Evolutionary conservation across 2,113 vertebrate genomes (phyloP).

Genomic region (Oreotrochilus melanogaster): DNA sequence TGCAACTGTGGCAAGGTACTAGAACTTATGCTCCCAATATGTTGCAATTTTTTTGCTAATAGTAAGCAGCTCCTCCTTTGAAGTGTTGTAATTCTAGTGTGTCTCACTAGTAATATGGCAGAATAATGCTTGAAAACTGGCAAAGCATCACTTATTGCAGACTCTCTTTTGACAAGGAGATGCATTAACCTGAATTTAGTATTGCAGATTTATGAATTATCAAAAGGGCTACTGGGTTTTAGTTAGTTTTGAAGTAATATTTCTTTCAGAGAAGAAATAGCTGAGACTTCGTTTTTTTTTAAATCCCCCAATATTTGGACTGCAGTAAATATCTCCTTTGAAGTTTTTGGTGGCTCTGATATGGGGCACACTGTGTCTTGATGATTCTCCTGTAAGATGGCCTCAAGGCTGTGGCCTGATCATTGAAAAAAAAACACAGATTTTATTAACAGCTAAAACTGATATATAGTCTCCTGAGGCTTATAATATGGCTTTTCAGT

Average conservation of each 20-base stretch:
- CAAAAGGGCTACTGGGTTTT: not conserved
- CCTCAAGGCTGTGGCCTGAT: not conserved
- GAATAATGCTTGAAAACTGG: not conserved
- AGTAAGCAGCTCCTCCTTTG: not conserved
- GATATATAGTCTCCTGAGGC: not conserved
- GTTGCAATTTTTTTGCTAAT: not conserved
- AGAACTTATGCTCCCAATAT: not conserved
- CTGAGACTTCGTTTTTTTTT: not conserved
- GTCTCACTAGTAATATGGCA: not conserved
- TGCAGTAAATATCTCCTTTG: not conserved
- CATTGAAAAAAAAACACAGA: not conserved
- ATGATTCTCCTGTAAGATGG: not conserved
- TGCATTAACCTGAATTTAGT: accelerated
- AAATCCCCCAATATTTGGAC: not conserved
- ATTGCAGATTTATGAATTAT: not conserved
- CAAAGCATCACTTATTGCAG: not conserved
- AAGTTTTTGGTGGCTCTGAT: not conserved
- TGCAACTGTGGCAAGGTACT: not conserved
- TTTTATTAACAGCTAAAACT: not conserved
- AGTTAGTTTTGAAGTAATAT: not conserved
- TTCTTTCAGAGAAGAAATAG: not conserved
- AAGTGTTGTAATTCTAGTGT: not conserved
- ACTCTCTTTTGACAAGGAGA: not conserved
- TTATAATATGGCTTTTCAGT: conserved; percentile 51
- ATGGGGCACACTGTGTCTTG: not conserved